These are phyloP conservation scores for Bubo bubo DNA, from an alignment of 2,113 vertebrate genomes.

Conservation along the genomic window DNA sequence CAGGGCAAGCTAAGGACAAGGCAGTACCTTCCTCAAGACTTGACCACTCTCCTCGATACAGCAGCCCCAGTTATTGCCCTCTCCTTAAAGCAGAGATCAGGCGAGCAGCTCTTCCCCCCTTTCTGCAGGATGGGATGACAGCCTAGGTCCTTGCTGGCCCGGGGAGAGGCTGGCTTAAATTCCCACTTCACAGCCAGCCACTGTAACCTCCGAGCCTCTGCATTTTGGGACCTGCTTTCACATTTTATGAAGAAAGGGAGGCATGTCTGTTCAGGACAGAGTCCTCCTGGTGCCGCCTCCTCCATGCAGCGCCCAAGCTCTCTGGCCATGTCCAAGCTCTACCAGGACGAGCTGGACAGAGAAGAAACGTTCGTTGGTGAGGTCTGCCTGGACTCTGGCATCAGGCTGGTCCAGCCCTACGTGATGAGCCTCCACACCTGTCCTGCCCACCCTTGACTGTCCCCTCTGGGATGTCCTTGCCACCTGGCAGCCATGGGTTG, in stretches of 20 bases:
- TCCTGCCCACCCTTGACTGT: background rate
- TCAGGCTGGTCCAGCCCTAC: background rate
- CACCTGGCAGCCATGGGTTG: background rate
- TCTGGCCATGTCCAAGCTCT: background rate
- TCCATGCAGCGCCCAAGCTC: background rate
- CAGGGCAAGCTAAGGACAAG: background rate
- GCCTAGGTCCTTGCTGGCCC: background rate
- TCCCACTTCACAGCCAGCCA: background rate
- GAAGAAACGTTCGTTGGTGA: background rate
- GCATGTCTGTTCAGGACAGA: background rate
- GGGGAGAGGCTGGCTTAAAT: background rate
- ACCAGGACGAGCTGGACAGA: background rate
- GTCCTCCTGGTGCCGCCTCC: background rate
- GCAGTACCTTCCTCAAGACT: background rate
- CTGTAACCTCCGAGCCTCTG: background rate
- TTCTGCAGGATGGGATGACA: rapidly evolving
- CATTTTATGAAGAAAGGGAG: background rate
- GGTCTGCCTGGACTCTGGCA: background rate
- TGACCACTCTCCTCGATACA: background rate
- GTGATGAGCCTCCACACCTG: background rate
- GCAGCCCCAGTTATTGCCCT: background rate
- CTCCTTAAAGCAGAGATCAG: background rate
- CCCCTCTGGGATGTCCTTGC: background rate
- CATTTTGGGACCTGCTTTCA: background rate
- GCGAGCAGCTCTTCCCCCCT: background rate